Base-by-base conservation (phyloP, 2,888 invertebrate species). In the Chirona hameri region DNA sequence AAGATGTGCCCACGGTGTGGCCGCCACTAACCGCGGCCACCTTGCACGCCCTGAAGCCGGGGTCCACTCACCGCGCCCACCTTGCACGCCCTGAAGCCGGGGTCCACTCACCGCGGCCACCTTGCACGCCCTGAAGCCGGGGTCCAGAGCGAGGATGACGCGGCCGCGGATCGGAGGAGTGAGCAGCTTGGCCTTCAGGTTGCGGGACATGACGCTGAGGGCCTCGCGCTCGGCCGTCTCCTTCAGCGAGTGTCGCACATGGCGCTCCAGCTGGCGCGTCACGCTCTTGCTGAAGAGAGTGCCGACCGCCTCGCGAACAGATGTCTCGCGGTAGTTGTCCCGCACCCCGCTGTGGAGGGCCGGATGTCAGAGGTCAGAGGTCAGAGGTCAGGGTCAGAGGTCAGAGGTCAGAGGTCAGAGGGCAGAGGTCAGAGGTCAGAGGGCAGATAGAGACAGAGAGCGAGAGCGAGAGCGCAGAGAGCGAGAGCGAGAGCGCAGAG, bases 91-190 rank as follows among this genome's bases (percentile, higher is more conserved):
- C 55, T 65, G 81, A 79, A 81, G 86, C 86, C 86, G 0, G 98
- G 98, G 89, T 12, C 48, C 48, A 80, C 55, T 60, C 31, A 81
- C 81, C 52, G 12, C 52, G 7, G 29, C 57, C n/a, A 81, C n/a
- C n/a, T 81, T 81, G n/a, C 57, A 46, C 29, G 46, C 72, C 52
- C 55, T 65, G 81, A 79, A 81, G 86, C 86, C 86, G 0, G 98
- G 98, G 89, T 98, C 98, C 82, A 98, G 91, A 0, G 95, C 97
- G 52, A 95, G 89, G 83, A 98, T 93, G 14, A 91, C 90, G 87
- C 92, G 91, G 60, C 95, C 95, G 86, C 93, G 92, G 0, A 96
- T 90, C 0, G 97, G 97, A 29, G 94, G 92, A 79, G 92, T 92
- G 21, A 97, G 88, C 14, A 98, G 89, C 82, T 97, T 90, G 86